Evolutionary conservation across 2,888 invertebrate genomes (phyloP), one percentile per base, ranked within the genome.

Genomic region (Orthosia incerta): DNA sequence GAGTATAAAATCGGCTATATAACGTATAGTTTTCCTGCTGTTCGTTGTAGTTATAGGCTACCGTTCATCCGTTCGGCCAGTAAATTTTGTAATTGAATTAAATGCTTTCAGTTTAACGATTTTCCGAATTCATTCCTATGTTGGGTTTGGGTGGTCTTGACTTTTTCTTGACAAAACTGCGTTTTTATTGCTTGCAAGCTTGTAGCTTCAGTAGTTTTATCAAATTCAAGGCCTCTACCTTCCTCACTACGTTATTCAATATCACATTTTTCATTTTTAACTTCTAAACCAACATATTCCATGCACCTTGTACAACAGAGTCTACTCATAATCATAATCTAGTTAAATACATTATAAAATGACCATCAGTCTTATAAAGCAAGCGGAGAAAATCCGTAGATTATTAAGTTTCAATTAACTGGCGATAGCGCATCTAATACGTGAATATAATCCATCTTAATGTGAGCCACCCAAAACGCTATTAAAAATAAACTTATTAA

Each of bases 331-430:
- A 85, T 81, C 64, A 83, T 86, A 86, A 82, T 86, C 83, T 80
- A 83, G 74, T 84, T 81, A 85, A n/a, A 85, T 78, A 83, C 71
- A 83, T 79, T 83, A 87, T 86, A 80, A 87, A 88, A 84, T 80
- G 15, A 83, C 75, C 74, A 82, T 78, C 76, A 79, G 72, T 74
- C 78, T 80, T 82, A 81, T 86, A 79, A 80, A 80, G 80, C 81
- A 74, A 76, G 76, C 76, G 80, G 57, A 77, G 77, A 71, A 80
- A 83, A 82, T 79, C 84, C 76, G 69, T 72, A 66, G 84, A 89
- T 88, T 90, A 90, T 88, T 88, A 89, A 90, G 84, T 89, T 89
- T 89, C 90, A 91, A 92, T 91, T 91, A 92, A 89, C 76, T 89
- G 76, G 74, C 88, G 90, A 92, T 90, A 90, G 76, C 82, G 84